Evolutionary conservation across 2,888 invertebrate genomes (phyloP).

Genomic region (Siphlonurus alternatus): DNA sequence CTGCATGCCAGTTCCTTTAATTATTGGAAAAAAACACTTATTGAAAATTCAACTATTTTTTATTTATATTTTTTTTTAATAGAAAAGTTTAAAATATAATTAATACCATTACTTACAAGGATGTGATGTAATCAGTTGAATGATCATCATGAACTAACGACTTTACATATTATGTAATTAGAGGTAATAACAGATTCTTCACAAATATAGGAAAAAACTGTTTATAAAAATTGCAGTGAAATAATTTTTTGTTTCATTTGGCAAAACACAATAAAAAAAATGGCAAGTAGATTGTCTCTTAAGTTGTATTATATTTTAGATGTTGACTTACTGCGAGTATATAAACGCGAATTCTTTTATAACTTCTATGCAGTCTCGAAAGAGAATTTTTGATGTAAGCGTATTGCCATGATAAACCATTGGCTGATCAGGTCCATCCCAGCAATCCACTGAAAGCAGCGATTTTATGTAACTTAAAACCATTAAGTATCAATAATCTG

Average conservation of each 20-base stretch:
- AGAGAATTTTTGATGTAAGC: slow-evolving; percentile 30
- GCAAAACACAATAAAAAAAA: neutral
- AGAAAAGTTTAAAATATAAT: too few relatives aligned
- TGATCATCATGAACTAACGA: too few relatives aligned
- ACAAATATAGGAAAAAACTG: neutral
- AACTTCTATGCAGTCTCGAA: slow-evolving; percentile 26
- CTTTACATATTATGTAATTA: too few relatives aligned
- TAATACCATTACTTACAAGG: too few relatives aligned
- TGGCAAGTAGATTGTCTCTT: neutral
- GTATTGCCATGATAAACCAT: slow-evolving; percentile 35
- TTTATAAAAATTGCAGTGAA: neutral
- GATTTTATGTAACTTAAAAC: too few relatives aligned
- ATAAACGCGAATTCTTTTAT: slow-evolving; percentile 31
- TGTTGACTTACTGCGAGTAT: slow-evolving; percentile 20
- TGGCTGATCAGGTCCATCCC: slow-evolving; percentile 33
- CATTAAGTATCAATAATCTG: too few relatives aligned
- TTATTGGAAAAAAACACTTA: too few relatives aligned
- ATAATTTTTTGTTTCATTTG: neutral
- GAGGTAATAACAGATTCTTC: neutral
- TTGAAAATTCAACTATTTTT: neutral
- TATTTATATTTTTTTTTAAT: too few relatives aligned
- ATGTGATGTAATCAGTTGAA: too few relatives aligned
- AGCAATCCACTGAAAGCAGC: slow-evolving; percentile 33
- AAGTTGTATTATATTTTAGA: neutral
- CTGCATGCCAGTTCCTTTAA: too few relatives aligned